Evolutionary conservation across 2,888 invertebrate species (phyloP).

Genomic region (Callyntrura sp.): DNA sequence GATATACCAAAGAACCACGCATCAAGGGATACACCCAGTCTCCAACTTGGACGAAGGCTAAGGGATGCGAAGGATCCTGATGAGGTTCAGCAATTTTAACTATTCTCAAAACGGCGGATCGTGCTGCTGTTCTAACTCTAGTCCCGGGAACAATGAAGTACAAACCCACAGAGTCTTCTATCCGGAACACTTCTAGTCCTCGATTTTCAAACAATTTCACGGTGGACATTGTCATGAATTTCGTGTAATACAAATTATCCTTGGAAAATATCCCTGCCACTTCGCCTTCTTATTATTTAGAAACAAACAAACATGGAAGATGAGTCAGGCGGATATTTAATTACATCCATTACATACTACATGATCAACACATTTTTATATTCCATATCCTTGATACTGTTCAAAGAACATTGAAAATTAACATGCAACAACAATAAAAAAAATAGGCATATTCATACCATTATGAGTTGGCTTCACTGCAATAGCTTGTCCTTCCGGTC

Average conservation of each 20-base stretch:
- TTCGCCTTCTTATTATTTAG: background rate
- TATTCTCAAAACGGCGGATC: conserved; percentile 52
- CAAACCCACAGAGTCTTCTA: conserved; percentile 49
- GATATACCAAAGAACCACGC: conserved; percentile 89
- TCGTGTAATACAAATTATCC: background rate
- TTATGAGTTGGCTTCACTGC: background rate
- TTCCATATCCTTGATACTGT: too few relatives aligned
- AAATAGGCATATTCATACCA: background rate
- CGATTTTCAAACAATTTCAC: conserved; percentile 57
- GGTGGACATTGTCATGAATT: conserved; percentile 55
- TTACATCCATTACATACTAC: too few relatives aligned
- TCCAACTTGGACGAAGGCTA: conserved; percentile 87
- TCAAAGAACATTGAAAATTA: background rate
- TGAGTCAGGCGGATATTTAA: too few relatives aligned
- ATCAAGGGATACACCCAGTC: conserved; percentile 91
- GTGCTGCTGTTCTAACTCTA: conserved; percentile 43
- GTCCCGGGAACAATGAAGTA: conserved; percentile 61
- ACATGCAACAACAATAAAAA: background rate
- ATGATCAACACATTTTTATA: too few relatives aligned
- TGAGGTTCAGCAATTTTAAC: conserved; percentile 29
- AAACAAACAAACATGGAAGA: too few relatives aligned
- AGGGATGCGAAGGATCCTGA: conserved; percentile 79
- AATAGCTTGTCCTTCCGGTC: background rate
- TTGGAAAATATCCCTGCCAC: conserved; percentile 6
- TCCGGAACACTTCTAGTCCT: conserved; percentile 57